A percentile compares a stretch with the other conserved stretches of the same genome.
Evolutionary conservation across 1,140 invertebrate genomes (phyloP).

Genomic region (Eueides isabella): DNA sequence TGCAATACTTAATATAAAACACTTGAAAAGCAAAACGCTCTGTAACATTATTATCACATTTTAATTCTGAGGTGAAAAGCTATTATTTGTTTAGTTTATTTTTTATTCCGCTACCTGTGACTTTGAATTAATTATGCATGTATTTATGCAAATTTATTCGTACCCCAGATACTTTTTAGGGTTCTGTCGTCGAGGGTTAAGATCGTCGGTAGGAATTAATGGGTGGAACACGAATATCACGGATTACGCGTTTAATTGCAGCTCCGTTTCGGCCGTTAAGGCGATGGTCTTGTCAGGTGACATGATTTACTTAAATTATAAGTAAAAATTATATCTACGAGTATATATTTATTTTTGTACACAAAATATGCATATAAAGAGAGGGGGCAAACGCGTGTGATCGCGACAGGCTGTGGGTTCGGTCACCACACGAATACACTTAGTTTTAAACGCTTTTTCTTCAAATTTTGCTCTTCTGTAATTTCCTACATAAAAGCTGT

Average conservation of each 20-base stretch:
- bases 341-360: too few species aligned
- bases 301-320: neutral
- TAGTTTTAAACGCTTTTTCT: neutral
- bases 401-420: too few species aligned
- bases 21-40: too few species aligned
- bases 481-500: constrained; percentile 1
- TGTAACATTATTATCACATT: too few species aligned
- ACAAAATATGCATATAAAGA: too few species aligned
- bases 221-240: constrained; percentile 16
- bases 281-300: neutral
- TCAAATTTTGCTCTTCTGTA: neutral
- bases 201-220: constrained; percentile 22
- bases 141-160: constrained; percentile 40
- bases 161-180: constrained; percentile 19
- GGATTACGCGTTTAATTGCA: constrained; percentile 35
- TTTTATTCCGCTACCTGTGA: constrained; percentile 7
- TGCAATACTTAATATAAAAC: too few species aligned
- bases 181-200: constrained; percentile 26
- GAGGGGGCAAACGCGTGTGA: too few species aligned
- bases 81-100: constrained; percentile 15
- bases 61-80: too few species aligned
- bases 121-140: constrained; percentile 35
- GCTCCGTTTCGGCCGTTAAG: constrained; percentile 18
- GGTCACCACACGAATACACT: too few species aligned
- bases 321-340: too few species aligned